Conservation (phyloP, 1,140 invertebrate genomes). For the Panagrolaimus sp. region DNA sequence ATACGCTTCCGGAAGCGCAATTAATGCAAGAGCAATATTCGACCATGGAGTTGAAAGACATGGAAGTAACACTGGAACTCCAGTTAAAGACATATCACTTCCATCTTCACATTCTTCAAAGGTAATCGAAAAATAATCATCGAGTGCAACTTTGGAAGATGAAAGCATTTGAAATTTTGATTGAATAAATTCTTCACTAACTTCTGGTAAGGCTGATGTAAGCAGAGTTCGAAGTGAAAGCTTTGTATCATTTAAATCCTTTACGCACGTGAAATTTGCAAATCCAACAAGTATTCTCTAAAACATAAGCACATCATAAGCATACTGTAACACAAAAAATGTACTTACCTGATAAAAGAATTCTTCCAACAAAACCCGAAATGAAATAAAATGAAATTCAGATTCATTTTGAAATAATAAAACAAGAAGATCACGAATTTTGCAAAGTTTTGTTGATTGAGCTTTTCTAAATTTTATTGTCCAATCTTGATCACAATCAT, state of each 20-base stretch:
- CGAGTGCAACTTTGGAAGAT: not conserved
- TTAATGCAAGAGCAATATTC: constrained; percentile 1
- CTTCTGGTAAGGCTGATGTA: not conserved
- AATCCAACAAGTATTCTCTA: not conserved
- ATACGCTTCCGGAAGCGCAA: not conserved
- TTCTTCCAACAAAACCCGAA: too few relatives aligned
- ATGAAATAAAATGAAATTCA: too few relatives aligned
- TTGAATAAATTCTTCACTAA: not conserved
- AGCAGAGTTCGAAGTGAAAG: not conserved
- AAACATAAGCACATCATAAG: too few relatives aligned
- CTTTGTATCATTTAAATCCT: not conserved
- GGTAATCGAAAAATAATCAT: not conserved
- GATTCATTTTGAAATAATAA: too few relatives aligned
- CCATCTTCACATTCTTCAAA: not conserved
- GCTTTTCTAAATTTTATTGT: not conserved
- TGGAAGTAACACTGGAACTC: not conserved
- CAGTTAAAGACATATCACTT: not conserved
- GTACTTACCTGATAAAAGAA: too few relatives aligned
- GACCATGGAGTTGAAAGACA: not conserved
- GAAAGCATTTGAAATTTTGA: not conserved
- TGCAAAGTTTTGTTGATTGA: too few relatives aligned
- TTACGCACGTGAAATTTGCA: not conserved
- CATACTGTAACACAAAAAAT: too few relatives aligned
- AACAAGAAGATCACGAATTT: too few relatives aligned
- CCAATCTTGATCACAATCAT: not conserved